A percentile compares a stretch with the other conserved stretches of the same genome.
phyloP scores from a whole-genome alignment of 2,797 vertebrate species.

The Simalia tracyae region DNA sequence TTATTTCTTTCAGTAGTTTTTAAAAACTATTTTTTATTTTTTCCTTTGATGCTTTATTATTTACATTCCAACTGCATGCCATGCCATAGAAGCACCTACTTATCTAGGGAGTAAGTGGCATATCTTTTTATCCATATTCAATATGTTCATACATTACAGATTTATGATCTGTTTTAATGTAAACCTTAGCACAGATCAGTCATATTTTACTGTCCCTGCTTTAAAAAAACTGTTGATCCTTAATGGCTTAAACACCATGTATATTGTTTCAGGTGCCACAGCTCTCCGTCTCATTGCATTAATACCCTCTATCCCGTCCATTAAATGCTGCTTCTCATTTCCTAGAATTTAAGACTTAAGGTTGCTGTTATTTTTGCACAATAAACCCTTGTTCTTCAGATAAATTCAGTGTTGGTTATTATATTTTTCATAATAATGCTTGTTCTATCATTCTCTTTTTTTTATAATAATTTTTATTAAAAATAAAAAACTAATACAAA shows the following conservation, averaged over 20 bases:
- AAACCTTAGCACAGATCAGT: constrained; percentile 34
- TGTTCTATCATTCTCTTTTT: constrained; percentile 11
- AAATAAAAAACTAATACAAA: no score
- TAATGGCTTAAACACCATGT: constrained; percentile 15
- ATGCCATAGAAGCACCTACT: neutral
- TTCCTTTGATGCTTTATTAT: neutral
- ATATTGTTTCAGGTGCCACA: neutral
- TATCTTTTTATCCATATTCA: constrained; percentile 14
- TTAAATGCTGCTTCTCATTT: constrained; percentile 24
- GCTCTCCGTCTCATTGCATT: constrained; percentile 7
- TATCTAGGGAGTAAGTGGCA: constrained; percentile 8
- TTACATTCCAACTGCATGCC: constrained; percentile 33
- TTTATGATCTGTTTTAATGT: constrained; percentile 30
- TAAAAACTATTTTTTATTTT: neutral
- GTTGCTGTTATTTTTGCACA: neutral
- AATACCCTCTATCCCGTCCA: constrained; percentile 2
- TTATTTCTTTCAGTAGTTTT: neutral
- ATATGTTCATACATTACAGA: constrained; percentile 13
- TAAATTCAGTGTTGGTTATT: constrained; percentile 21
- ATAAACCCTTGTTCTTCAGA: constrained; percentile 16
- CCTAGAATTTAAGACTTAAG: constrained; percentile 27
- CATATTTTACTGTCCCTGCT: constrained; percentile 15
- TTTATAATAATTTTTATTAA: no score
- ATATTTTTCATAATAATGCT: neutral
- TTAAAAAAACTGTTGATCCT: constrained; percentile 7